A percentile compares a stretch with the other conserved stretches of the same genome.
These are phyloP conservation scores for Cyrtodaria siliqua DNA, from an alignment of 2,888 invertebrate species.

Conservation along the genomic window DNA sequence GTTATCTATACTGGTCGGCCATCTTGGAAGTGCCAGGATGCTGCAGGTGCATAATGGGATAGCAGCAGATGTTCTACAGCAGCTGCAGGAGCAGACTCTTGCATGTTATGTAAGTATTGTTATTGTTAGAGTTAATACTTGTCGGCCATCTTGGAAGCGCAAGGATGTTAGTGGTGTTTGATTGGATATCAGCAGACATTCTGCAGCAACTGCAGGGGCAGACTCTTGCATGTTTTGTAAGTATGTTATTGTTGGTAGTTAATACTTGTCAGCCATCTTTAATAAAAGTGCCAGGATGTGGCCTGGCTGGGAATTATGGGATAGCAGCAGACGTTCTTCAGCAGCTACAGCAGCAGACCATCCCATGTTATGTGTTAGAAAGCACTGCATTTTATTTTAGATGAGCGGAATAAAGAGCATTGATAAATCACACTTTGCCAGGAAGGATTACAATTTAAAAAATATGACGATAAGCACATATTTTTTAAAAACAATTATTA, in stretches of 20 bases:
- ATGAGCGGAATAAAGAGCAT: no score
- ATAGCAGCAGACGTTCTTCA: conserved; percentile 84
- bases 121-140: conserved; percentile 69
- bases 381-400: no score
- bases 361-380: conserved; percentile 87
- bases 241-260: no score
- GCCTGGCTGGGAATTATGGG: conserved; percentile 79
- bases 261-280: conserved; percentile 85
- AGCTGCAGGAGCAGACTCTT: conserved; percentile 85
- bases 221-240: conserved; percentile 86
- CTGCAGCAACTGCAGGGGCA: conserved; percentile 84
- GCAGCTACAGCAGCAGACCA: conserved; percentile 84
- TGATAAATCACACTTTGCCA: no score
- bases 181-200: conserved; percentile 85
- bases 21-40: conserved; percentile 84
- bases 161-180: conserved; percentile 83
- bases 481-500: no score
- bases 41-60: conserved; percentile 84
- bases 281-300: conserved; percentile 85
- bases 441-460: no score
- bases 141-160: conserved; percentile 86
- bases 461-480: no score
- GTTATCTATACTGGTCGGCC: conserved; percentile 85
- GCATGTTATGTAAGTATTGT: conserved; percentile 86
- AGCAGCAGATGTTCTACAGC: conserved; percentile 83